Evolutionary conservation across 2,797 vertebrate species (phyloP).

Genomic region (Peromyscus eremicus): DNA sequence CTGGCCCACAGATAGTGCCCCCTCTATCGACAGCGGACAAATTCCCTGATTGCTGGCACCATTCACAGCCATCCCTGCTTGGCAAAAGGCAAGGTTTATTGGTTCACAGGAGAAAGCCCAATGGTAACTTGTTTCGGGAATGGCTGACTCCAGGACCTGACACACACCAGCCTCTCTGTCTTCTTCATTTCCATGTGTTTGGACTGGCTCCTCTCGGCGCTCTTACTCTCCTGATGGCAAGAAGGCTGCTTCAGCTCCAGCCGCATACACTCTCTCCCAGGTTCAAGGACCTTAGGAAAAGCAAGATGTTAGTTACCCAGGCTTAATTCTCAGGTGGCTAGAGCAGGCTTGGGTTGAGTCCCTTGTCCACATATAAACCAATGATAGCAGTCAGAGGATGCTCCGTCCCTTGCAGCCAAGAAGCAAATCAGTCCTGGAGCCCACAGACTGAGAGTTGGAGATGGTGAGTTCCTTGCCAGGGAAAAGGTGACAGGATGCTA

Average conservation of each 20-base stretch:
- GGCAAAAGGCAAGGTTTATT: neutral
- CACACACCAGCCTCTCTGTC: neutral
- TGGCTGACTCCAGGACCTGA: neutral
- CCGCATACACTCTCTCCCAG: neutral
- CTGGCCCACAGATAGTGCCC: neutral
- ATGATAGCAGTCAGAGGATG: neutral
- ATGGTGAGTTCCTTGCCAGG: neutral
- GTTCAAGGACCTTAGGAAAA: neutral
- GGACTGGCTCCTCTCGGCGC: neutral
- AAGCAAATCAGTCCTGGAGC: neutral
- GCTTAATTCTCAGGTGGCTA: neutral
- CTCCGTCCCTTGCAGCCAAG: neutral
- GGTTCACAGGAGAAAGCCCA: neutral
- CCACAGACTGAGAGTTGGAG: neutral
- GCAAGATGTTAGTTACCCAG: neutral
- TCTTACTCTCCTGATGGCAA: neutral
- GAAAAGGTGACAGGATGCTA: neutral
- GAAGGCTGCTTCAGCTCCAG: neutral
- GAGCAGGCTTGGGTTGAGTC: neutral
- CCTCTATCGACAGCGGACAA: neutral
- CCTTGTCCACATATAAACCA: neutral
- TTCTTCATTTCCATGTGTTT: neutral
- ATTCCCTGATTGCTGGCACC: neutral
- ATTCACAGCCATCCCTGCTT: neutral
- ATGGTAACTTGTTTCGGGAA: accelerated